Conservation (phyloP, 2,113 vertebrate species). For the Corvus moneduloides region DNA sequence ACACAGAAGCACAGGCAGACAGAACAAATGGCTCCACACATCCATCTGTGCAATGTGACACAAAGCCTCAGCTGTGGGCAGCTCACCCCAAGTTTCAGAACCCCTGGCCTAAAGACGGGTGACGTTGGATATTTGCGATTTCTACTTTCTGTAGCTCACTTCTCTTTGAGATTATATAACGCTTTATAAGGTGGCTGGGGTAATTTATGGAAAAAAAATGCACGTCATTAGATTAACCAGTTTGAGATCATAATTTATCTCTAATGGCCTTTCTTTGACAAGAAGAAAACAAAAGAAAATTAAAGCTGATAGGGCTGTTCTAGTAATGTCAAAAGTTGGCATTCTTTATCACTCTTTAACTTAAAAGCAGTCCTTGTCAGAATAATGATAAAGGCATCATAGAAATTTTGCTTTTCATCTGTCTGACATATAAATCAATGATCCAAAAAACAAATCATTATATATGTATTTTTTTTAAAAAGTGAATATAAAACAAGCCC, state of each 20-base stretch:
- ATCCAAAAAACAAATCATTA: slow-evolving; percentile 55
- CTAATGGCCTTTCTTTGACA: slow-evolving; percentile 57
- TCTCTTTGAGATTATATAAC: not conserved
- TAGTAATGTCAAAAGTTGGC: slow-evolving; percentile 66
- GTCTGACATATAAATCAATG: slow-evolving; percentile 74
- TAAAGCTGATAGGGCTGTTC: slow-evolving; percentile 63
- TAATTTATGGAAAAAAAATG: slow-evolving; percentile 35
- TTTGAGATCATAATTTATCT: slow-evolving; percentile 63
- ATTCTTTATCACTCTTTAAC: slow-evolving; percentile 73
- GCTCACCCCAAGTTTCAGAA: not conserved
- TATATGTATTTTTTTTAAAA: slow-evolving; percentile 52
- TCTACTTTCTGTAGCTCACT: not conserved
- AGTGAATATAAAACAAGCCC: slow-evolving; percentile 37
- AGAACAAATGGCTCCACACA: not conserved
- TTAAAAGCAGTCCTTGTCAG: slow-evolving; percentile 72
- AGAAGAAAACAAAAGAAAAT: slow-evolving; percentile 56
- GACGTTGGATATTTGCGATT: not conserved
- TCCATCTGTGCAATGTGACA: rapidly evolving
- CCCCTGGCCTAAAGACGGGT: not conserved
- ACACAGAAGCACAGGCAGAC: not conserved
- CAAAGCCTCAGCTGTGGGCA: not conserved
- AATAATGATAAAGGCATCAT: slow-evolving; percentile 69
- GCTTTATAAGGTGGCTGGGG: not conserved
- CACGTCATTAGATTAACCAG: slow-evolving; percentile 31
- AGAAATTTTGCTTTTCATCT: slow-evolving; percentile 74